Evolutionary conservation across 1,140 invertebrate species (phyloP).

Genomic region (Drosophila triauraria): DNA sequence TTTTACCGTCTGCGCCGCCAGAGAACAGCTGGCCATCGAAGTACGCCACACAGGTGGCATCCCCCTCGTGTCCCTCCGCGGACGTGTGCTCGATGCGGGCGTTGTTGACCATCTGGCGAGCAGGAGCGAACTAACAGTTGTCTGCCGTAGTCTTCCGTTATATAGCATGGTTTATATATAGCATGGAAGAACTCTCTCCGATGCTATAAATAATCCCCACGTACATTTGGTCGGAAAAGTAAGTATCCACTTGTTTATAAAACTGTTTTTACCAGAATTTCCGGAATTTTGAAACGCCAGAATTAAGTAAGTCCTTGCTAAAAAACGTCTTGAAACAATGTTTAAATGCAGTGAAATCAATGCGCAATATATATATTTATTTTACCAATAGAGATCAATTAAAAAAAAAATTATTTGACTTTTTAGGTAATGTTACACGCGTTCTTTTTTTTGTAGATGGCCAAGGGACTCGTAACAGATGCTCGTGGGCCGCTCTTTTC

Average conservation of each 20-base stretch:
- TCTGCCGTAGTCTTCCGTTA: conserved; percentile 1
- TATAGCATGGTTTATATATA: conserved; percentile 17
- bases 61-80: conserved; percentile 77
- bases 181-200: conserved; percentile 24
- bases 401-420: too few species aligned
- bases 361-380: too few species aligned
- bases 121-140: conserved; percentile 35
- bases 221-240: background rate
- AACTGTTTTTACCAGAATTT: background rate
- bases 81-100: conserved; percentile 68
- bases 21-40: conserved; percentile 74
- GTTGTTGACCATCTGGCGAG: conserved; percentile 52
- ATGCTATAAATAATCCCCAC: conserved; percentile 24
- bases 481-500: background rate
- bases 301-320: too few species aligned
- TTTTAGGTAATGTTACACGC: too few species aligned
- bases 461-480: background rate
- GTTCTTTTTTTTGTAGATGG: background rate
- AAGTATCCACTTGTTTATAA: background rate
- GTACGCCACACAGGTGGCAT: conserved; percentile 71
- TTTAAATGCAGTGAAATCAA: too few species aligned
- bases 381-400: too few species aligned
- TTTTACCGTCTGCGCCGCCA: conserved; percentile 84
- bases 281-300: too few species aligned
- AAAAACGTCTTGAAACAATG: too few species aligned